These are phyloP conservation scores for Gallinago nigripennis DNA, from an alignment of 2,797 vertebrate genomes.

Conservation along the genomic window DNA sequence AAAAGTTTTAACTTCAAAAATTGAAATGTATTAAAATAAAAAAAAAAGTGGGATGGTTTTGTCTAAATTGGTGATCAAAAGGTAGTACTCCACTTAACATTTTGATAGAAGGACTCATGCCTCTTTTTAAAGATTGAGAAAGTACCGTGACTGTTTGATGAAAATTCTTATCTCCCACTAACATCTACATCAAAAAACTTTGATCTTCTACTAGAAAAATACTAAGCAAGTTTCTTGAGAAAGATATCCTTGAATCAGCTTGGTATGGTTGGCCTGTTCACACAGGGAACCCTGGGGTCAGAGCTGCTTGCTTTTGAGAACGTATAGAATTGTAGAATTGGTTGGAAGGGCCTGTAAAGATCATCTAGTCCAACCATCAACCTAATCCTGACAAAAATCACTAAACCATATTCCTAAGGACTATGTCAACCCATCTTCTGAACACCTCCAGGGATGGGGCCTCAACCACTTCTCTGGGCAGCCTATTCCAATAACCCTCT, in stretches of 20 bases:
- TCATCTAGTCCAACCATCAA: too few species aligned
- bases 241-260: neutral
- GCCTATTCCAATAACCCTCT: too few species aligned
- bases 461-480: too few species aligned
- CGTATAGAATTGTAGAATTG: too few species aligned
- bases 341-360: too few species aligned
- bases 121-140: neutral
- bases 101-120: neutral
- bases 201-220: neutral
- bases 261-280: neutral
- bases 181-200: constrained; percentile 12
- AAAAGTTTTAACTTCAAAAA: neutral
- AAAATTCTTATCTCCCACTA: constrained; percentile 20
- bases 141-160: neutral
- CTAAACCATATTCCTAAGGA: too few species aligned
- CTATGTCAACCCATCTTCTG: too few species aligned
- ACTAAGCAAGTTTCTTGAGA: neutral
- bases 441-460: too few species aligned
- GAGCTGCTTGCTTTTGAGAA: neutral
- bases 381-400: too few species aligned
- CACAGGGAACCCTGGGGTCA: neutral
- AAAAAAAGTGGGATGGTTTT: neutral
- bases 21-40: neutral
- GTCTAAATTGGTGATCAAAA: neutral
- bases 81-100: neutral